Base-by-base conservation (phyloP, 2,888 invertebrate genomes). In the Tubulanus polymorphus region DNA sequence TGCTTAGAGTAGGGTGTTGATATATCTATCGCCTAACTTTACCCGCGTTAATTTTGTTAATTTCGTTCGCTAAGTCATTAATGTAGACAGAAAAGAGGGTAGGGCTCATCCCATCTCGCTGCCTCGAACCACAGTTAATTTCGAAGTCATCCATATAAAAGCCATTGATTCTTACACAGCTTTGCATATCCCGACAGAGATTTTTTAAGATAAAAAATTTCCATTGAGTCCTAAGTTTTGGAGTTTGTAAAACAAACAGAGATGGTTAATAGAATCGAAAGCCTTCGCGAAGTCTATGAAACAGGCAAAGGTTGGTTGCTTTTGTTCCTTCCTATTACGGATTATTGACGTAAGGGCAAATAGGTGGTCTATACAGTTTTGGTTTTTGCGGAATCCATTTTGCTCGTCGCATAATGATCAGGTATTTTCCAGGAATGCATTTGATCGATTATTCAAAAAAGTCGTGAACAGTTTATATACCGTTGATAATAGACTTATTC, bases 1-100 rank as follows among this genome's bases (percentile, higher is more conserved):
- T 3, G 55, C 57, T 28, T 57, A 60, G 2, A 55, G n/a, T n/a
- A n/a, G n/a, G n/a, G n/a, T n/a, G n/a, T n/a, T 41, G 23, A 8
- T 8, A 15, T 20, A 8, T 15, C 23, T 41, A 8, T 41, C 41
- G 6, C 41, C 41, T 8, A 20, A 20, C 6, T 8, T 23, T 8
- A 5, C 15, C 41, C 18, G 20, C 18, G 53, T 51, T 25, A 32
- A 30, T 18, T 35, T 20, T 3, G 48, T 57, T 51, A 2, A 60
- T 29, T 5, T 48, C 32, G 8, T 46, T 10, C 10, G 53, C 51
- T 27, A 57, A 41, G 25, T 60, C 55, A 23, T 41, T 41, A 20
- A 41, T 15, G 15, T 41, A 41, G 6, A 41, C 20, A 5, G 41
- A 41, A 23, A 41, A 41, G 6, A 41, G 15, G 15, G 41, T 41